These are phyloP conservation scores for Meloidogyne hapla DNA, from an alignment of 1,140 invertebrate species.

Conservation along the genomic window DNA sequence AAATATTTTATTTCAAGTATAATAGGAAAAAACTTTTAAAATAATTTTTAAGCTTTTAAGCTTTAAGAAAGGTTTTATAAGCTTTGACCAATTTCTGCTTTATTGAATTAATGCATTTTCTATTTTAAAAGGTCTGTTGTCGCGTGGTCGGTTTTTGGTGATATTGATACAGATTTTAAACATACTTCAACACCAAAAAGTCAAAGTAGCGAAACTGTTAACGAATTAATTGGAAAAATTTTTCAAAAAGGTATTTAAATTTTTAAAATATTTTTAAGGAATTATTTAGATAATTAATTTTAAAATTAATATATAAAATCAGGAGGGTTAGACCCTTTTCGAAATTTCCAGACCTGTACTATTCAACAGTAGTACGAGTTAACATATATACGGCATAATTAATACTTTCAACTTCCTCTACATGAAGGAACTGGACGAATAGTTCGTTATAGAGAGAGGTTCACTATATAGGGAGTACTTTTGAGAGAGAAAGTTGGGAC, in stretches of 20 bases:
- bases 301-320: neutral
- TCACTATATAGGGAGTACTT: no score
- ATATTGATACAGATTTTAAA: conserved; percentile 23
- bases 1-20: neutral
- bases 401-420: no score
- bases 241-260: conserved; percentile 4
- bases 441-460: no score
- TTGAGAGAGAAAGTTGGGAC: no score
- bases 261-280: neutral
- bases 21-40: neutral
- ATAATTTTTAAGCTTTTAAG: neutral
- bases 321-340: no score
- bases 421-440: no score
- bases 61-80: neutral
- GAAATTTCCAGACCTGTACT: no score
- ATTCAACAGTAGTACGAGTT: no score
- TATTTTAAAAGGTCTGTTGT: neutral
- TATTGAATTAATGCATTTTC: no score
- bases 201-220: conserved; percentile 7
- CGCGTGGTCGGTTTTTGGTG: conserved; percentile 18
- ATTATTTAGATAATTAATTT: neutral
- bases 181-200: neutral
- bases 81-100: neutral
- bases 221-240: conserved; percentile 12
- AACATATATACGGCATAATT: no score